Percentiles rank a stretch among this genome's conserved stretches.
phyloP scores from a whole-genome alignment of 2,888 invertebrate species.

The Philereme transversata region DNA sequence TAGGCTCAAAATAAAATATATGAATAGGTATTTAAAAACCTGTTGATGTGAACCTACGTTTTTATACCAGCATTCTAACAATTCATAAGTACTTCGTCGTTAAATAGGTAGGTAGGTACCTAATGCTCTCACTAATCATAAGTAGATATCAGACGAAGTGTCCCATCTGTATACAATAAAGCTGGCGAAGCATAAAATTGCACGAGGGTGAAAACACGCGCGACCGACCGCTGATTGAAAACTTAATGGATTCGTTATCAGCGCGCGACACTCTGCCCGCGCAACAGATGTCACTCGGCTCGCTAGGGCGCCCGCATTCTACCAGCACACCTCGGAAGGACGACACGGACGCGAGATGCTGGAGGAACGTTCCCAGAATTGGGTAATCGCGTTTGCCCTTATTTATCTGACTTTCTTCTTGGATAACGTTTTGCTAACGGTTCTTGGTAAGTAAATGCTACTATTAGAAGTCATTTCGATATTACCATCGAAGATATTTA shows the following conservation, averaged over 20 bases:
- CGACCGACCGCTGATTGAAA: conserved; percentile 61
- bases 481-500: too few relatives aligned
- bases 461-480: too few relatives aligned
- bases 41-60: too few relatives aligned
- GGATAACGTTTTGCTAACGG: conserved; percentile 94
- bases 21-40: too few relatives aligned
- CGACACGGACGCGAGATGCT: conserved; percentile 18
- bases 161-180: conserved; percentile 23
- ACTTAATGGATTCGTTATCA: conserved; percentile 55
- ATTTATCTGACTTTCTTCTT: conserved; percentile 90
- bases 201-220: conserved; percentile 55
- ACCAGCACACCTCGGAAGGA: conserved; percentile 10
- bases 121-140: too few relatives aligned
- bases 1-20: too few relatives aligned
- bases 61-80: too few relatives aligned
- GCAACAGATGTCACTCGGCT: conserved; percentile 13
- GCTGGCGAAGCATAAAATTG: conserved; percentile 54
- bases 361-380: conserved; percentile 36
- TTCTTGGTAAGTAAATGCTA: conserved; percentile 88
- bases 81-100: too few relatives aligned
- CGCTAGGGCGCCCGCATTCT: conserved; percentile 7
- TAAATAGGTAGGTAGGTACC: too few relatives aligned
- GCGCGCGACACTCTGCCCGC: conserved; percentile 34
- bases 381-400: conserved; percentile 60
- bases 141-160: background rate